Evolutionary conservation across 2,113 vertebrate species (phyloP).

Genomic region (Lamprologus callipterus): DNA sequence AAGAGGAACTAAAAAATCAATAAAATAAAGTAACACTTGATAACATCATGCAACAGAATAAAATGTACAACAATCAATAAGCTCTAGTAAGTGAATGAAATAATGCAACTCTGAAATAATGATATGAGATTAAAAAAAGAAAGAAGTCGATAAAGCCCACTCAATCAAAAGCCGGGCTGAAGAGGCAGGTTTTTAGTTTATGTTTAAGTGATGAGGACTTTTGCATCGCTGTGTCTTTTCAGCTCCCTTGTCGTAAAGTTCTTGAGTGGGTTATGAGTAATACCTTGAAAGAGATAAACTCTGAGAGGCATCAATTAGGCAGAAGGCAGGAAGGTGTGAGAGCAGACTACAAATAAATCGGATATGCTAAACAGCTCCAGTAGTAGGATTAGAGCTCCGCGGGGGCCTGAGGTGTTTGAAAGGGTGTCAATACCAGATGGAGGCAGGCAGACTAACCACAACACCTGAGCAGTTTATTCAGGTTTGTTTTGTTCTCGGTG

Average conservation of each 20-base stretch:
- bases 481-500: slow-evolving; percentile 19
- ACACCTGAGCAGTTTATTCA: slow-evolving; percentile 32
- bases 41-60: not conserved
- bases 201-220: not conserved
- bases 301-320: not conserved
- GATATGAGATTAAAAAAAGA: not conserved
- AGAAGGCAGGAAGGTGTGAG: slow-evolving; percentile 13
- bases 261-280: not conserved
- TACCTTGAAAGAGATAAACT: not conserved
- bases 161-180: not conserved
- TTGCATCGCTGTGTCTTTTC: not conserved
- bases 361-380: slow-evolving; percentile 21
- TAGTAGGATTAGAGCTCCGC: slow-evolving; percentile 18
- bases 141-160: not conserved
- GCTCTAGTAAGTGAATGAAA: not conserved
- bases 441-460: slow-evolving; percentile 8
- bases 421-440: slow-evolving; percentile 35
- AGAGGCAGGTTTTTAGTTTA: not conserved
- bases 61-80: not conserved
- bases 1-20: not conserved
- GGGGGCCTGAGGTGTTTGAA: slow-evolving; percentile 25
- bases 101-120: not conserved
- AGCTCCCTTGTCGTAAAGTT: not conserved
- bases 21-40: not conserved
- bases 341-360: slow-evolving; percentile 22